These are phyloP conservation scores for Agrotis segetum DNA, from an alignment of 2,888 invertebrate species.

Conservation along the genomic window DNA sequence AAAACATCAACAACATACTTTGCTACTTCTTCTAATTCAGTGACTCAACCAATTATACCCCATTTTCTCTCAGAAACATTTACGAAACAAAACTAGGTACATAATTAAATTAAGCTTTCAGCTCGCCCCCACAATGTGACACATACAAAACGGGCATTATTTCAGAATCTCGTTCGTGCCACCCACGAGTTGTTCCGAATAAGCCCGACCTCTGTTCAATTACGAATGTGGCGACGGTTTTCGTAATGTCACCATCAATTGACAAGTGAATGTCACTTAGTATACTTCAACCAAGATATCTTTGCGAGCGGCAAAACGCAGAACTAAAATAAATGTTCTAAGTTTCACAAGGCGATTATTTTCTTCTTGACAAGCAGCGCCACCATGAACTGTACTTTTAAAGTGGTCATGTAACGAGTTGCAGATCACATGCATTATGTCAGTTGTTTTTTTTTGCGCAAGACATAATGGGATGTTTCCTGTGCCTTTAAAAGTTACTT, in stretches of 20 bases:
- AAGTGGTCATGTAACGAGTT: conserved; percentile 41
- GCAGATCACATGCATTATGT: conserved; percentile 49
- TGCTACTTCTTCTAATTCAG: neutral
- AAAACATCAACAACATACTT: neutral
- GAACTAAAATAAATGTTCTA: no score
- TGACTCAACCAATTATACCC: conserved; percentile 47
- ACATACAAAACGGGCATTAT: conserved; percentile 62
- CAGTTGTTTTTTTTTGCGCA: conserved; percentile 24
- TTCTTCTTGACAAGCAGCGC: no score
- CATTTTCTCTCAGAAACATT: conserved; percentile 40
- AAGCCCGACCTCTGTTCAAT: conserved; percentile 70
- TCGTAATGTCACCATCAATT: conserved; percentile 67
- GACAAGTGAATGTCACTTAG: conserved; percentile 61
- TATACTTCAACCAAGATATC: no score
- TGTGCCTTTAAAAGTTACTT: conserved; percentile 26
- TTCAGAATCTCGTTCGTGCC: conserved; percentile 61
- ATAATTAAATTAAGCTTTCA: conserved; percentile 59
- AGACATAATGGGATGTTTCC: conserved; percentile 7
- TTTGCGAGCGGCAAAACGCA: no score
- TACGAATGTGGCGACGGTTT: conserved; percentile 56
- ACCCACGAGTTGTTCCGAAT: conserved; percentile 73
- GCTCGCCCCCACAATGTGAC: conserved; percentile 60
- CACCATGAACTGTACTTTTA: no score
- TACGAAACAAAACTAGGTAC: conserved; percentile 45
- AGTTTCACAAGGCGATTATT: no score